Evolutionary conservation across 2,113 vertebrate species (phyloP), one percentile per base, ranked within the genome.

Genomic region (Agelaius phoeniceus): DNA sequence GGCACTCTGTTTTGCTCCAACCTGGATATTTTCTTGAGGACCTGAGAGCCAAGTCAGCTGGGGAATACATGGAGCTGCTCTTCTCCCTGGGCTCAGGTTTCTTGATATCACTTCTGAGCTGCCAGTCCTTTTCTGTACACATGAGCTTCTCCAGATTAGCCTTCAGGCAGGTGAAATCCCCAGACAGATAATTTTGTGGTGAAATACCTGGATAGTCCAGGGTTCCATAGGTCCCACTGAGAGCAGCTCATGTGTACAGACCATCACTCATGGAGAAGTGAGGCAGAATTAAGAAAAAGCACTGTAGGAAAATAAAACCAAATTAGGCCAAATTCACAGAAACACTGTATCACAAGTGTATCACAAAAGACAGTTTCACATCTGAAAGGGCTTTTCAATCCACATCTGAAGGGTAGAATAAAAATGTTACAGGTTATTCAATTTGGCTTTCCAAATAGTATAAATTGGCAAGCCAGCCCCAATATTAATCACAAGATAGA

Each of bases 401-500:
- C 82, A 69, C 51, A 62, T 69, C 79, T 91, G 82, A 94, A 83
- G 37, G 31, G 71, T 66, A 83, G 79, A 54, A 76, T 66, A 93
- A 83, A 94, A 94, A 94, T 54, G 63, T 74, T 83, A 91, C 72
- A 83, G 78, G 75, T 96, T 95, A 93, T 94, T 94, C 91, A 88
- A 80, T 78, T 85, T 6, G 6, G 63, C 76, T 79, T 80, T 95
- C 90, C 90, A 92, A 94, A 78, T 51, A 88, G 83, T 77, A 90
- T 88, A 90, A 93, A 92, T 55, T 88, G 88, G 49, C 7, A 7
- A 93, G 68, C 77, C 72, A 90, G 68, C n/a, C 76, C 51, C 43
- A 51, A 20, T 80, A 95, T 95, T 90, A 96, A 93, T 96, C 83
- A 84, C 4, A n/a, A 92, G 83, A 95, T 51, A 88, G 84, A 90